Evolutionary conservation across 35 echinoderm and acorn worm species (phyloP), one percentile per base, ranked within the genome.

Genomic region (Apostichopus japonicus): DNA sequence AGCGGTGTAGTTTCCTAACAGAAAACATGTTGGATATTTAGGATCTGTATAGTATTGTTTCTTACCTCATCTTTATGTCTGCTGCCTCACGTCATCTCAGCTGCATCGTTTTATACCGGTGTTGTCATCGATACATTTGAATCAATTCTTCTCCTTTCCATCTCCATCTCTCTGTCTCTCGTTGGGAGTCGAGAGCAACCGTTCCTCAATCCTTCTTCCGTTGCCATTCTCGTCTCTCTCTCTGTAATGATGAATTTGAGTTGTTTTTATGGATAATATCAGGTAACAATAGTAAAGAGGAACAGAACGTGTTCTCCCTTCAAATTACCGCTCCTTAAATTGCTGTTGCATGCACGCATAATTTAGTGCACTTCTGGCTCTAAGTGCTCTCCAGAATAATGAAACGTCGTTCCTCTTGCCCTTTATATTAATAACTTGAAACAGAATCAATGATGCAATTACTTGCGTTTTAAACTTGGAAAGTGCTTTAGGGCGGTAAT

Each of bases 371-470:
- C 81, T 84, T 57, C 81, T 84, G 54, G 56, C 81, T 84, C 57
- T 57, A 58, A 57, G 81, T 58, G 54, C 81, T 84, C 81, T 84
- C 56, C 22, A 23, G 81, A 56, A 84, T 22, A 24, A 84, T 58
- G 8, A 44, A 44, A 44, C 33, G 33, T 44, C 54, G 54, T 84
- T 80, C 53, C 56, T 58, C 81, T 44, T 58, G 54, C 16, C 81
- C 81, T 22, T 84, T 84, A 57, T 84, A 84, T 84, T 84, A 84
- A 84, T 84, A 84, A 84, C 81, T 84, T 84, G 81, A 84, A 84
- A 84, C 81, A 84, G 81, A 84, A 84, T 84, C 81, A 84, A 84
- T 84, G 81, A 84, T 84, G 81, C 81, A 84, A 84, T 84, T 84
- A 84, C 81, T 84, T 84, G 81, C 81, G 54, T 84, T 57, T 44